These are phyloP conservation scores for Dryomyza anilis DNA, from an alignment of 2,888 invertebrate species.

Conservation along the genomic window DNA sequence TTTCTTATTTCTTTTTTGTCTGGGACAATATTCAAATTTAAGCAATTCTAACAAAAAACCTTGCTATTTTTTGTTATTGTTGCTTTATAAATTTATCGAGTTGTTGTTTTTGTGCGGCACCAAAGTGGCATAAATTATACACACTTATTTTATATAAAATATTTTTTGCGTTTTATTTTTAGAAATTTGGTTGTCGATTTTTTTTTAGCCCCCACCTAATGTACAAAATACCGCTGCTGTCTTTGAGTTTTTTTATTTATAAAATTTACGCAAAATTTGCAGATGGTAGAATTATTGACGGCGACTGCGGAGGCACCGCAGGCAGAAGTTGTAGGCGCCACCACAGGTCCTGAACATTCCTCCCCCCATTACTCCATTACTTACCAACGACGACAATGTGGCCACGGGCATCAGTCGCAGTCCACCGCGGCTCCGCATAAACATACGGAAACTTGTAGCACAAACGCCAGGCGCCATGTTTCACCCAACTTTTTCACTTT, in stretches of 20 bases:
- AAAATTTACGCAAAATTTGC: background rate
- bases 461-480: slow-evolving; percentile 70
- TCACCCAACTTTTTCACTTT: slow-evolving; percentile 37
- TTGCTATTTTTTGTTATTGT: background rate
- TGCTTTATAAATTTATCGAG: background rate
- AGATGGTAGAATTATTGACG: background rate
- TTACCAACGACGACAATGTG: slow-evolving; percentile 39
- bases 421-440: slow-evolving; percentile 62
- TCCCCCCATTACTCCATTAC: too few relatives aligned
- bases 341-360: too few relatives aligned
- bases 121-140: background rate
- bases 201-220: background rate
- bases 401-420: slow-evolving; percentile 49
- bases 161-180: background rate
- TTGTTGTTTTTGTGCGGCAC: too few relatives aligned
- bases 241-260: too few relatives aligned
- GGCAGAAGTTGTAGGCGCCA: background rate
- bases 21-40: background rate
- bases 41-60: background rate
- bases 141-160: background rate
- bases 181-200: background rate
- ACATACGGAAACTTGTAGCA: slow-evolving; percentile 67
- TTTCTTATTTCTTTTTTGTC: background rate
- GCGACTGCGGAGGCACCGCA: background rate
- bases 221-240: too few relatives aligned